Percentiles rank a stretch among this genome's conserved stretches.
Evolutionary conservation across 2,888 invertebrate species (phyloP).

Genomic region (Eledona agricola): DNA sequence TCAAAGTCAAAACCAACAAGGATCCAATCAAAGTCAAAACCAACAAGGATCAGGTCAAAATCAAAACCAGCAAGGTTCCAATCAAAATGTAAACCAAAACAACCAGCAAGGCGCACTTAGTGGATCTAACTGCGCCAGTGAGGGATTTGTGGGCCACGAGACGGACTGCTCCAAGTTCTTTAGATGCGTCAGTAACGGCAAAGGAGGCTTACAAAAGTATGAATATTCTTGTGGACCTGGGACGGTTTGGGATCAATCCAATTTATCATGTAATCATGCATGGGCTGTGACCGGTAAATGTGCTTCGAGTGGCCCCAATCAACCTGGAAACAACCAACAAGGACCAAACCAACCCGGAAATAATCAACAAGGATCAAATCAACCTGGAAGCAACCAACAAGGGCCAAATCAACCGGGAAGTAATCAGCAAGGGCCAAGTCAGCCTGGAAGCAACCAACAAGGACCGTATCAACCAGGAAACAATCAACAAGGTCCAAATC

Average conservation of each 20-base stretch:
- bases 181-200: constrained; percentile 74
- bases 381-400: constrained; percentile 21
- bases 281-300: constrained; percentile 64
- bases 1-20: too few relatives aligned
- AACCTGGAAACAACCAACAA: too few relatives aligned
- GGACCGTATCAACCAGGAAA: constrained; percentile 31
- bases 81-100: constrained; percentile 33
- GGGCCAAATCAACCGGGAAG: too few relatives aligned
- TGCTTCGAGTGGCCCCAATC: constrained; percentile 28
- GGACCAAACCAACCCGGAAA: constrained; percentile 65
- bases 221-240: constrained; percentile 79
- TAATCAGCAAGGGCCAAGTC: too few relatives aligned
- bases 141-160: constrained; percentile 75
- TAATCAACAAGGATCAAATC: constrained; percentile 32
- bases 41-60: constrained; percentile 31
- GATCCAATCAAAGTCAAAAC: constrained; percentile 33
- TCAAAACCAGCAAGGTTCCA: constrained; percentile 33
- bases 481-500: constrained; percentile 26
- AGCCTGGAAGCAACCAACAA: constrained; percentile 3
- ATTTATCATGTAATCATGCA: constrained; percentile 76
- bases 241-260: constrained; percentile 78
- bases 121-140: constrained; percentile 63
- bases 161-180: constrained; percentile 79
- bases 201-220: constrained; percentile 70
- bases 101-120: constrained; percentile 12